Percentiles rank a stretch among this genome's conserved stretches.
These are phyloP conservation scores for Aphaenogaster floridana DNA, from an alignment of 1,140 invertebrate species.

Conservation along the genomic window DNA sequence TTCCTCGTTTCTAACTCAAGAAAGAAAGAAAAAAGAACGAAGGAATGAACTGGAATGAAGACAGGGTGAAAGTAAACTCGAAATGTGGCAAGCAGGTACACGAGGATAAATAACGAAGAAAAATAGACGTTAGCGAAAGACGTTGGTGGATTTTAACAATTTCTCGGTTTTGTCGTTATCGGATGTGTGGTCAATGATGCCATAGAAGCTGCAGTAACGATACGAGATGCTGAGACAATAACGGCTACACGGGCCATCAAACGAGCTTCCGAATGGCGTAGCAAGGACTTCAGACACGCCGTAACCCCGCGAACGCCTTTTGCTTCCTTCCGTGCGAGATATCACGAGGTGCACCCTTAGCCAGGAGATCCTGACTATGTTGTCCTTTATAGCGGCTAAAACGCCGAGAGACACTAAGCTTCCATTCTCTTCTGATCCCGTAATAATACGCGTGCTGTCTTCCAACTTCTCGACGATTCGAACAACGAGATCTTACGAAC, in stretches of 20 bases:
- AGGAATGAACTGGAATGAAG: neutral
- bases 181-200: slow-evolving; percentile 82
- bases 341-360: slow-evolving; percentile 48
- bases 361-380: slow-evolving; percentile 62
- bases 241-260: slow-evolving; percentile 84
- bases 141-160: slow-evolving; percentile 81
- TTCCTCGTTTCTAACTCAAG: slow-evolving; percentile 36
- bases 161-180: slow-evolving; percentile 82
- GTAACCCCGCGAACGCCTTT: slow-evolving; percentile 72
- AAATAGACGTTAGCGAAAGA: slow-evolving; percentile 36
- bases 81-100: slow-evolving; percentile 32
- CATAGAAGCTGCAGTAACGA: slow-evolving; percentile 70
- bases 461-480: slow-evolving; percentile 27
- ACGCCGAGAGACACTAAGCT: slow-evolving; percentile 67
- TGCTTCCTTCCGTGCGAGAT: slow-evolving; percentile 69
- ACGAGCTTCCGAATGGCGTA: slow-evolving; percentile 84
- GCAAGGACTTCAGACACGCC: slow-evolving; percentile 77
- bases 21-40: slow-evolving; percentile 45
- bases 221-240: slow-evolving; percentile 82
- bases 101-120: slow-evolving; percentile 64
- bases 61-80: slow-evolving; percentile 22
- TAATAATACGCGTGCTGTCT: slow-evolving; percentile 11
- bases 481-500: slow-evolving; percentile 28
- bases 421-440: slow-evolving; percentile 61
- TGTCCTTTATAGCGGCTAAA: slow-evolving; percentile 81